Evolutionary conservation across 2,797 vertebrate genomes (phyloP).

Genomic region (Buphagus erythrorhynchus): DNA sequence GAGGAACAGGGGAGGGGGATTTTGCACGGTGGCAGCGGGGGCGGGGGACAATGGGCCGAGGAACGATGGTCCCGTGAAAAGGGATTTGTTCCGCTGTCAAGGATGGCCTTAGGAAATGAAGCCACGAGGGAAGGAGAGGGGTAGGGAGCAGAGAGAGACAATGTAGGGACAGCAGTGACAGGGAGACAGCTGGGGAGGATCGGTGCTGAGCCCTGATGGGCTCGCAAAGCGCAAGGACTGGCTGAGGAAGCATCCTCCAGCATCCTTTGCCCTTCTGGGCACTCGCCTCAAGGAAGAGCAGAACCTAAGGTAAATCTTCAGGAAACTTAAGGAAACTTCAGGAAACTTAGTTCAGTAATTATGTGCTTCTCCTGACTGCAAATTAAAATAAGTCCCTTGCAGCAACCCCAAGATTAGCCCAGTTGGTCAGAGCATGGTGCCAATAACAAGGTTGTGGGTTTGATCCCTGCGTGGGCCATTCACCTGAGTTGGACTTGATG

Average conservation of each 20-base stretch:
- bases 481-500: background rate
- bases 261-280: background rate
- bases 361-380: background rate
- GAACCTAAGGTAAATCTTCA: background rate
- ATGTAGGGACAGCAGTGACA: background rate
- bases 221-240: background rate
- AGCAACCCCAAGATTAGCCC: background rate
- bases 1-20: background rate
- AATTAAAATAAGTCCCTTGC: background rate
- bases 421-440: background rate
- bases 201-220: background rate
- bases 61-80: slow-evolving; percentile 63
- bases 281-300: rapidly evolving
- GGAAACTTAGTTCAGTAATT: background rate
- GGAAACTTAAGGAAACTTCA: background rate
- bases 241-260: background rate
- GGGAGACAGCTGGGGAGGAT: background rate
- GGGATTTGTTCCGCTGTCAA: slow-evolving; percentile 79
- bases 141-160: background rate
- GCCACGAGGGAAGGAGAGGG: slow-evolving; percentile 26
- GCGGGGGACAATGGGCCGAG: background rate
- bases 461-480: background rate
- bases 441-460: background rate
- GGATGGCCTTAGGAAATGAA: slow-evolving; percentile 50
- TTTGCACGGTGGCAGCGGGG: slow-evolving; percentile 1